Conservation (phyloP, 2,888 invertebrate species). For the Chouioia cunea region DNA sequence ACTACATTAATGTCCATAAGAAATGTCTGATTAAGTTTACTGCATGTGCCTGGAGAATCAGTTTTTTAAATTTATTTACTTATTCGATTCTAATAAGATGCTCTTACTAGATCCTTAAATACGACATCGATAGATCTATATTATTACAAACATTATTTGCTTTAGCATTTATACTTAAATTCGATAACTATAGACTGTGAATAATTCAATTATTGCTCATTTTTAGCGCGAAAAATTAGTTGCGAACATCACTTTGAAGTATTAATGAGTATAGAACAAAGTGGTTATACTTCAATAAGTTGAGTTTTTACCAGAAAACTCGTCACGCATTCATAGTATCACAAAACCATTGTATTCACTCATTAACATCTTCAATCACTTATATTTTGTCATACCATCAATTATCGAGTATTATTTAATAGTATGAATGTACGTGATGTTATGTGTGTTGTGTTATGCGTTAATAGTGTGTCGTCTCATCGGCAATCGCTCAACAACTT, state of each 20-base stretch:
- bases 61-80: conserved; percentile 35
- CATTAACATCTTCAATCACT: conserved; percentile 12
- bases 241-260: too few relatives aligned
- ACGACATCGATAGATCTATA: conserved; percentile 15
- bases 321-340: conserved; percentile 8
- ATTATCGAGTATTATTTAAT: conserved; percentile 29
- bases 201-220: too few relatives aligned
- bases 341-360: conserved; percentile 5
- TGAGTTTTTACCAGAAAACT: neutral
- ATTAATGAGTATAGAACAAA: too few relatives aligned
- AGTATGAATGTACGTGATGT: conserved; percentile 62
- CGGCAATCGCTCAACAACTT: conserved; percentile 79
- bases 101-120: conserved; percentile 18
- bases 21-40: conserved; percentile 42
- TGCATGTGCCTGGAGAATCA: conserved; percentile 50
- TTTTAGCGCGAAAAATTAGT: too few relatives aligned
- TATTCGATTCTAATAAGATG: conserved; percentile 39
- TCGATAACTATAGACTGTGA: too few relatives aligned
- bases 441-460: conserved; percentile 66
- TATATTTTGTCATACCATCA: conserved; percentile 35
- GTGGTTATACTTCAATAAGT: neutral
- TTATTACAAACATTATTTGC: too few relatives aligned
- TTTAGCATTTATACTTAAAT: too few relatives aligned
- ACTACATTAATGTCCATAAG: conserved; percentile 50
- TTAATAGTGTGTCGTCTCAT: conserved; percentile 68